Conservation (phyloP, 2,888 invertebrate genomes). For the Synanthedon andrenaeformis region DNA sequence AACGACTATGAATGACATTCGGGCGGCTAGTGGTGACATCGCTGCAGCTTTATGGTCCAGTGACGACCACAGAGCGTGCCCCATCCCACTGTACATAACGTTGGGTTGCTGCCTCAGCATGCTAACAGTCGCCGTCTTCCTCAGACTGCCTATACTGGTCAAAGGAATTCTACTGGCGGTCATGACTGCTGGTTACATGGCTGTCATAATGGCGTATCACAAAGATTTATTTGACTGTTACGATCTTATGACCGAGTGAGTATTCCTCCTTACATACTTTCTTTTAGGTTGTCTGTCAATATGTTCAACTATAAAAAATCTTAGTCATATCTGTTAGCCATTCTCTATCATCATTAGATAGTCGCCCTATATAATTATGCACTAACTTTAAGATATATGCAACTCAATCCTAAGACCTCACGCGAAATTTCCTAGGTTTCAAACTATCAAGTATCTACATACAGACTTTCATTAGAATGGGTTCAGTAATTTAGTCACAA, state of each 20-base stretch:
- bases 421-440: too few species aligned
- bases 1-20: conserved; percentile 63
- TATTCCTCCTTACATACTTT: conserved; percentile 7
- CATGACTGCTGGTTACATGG: conserved; percentile 83
- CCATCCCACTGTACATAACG: conserved; percentile 88
- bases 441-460: too few species aligned
- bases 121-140: conserved; percentile 86
- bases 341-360: neutral
- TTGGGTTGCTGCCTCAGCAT: conserved; percentile 87
- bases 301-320: neutral
- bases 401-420: too few species aligned
- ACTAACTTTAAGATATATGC: too few species aligned
- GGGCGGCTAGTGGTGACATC: conserved; percentile 35
- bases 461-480: too few species aligned
- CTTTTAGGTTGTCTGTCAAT: conserved; percentile 8
- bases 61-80: conserved; percentile 81
- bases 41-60: conserved; percentile 50
- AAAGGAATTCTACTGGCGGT: conserved; percentile 82
- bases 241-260: conserved; percentile 82
- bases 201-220: conserved; percentile 86
- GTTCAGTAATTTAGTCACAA: too few species aligned
- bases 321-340: neutral
- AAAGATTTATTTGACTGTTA: conserved; percentile 84
- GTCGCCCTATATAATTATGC: neutral
- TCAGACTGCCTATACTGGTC: conserved; percentile 83